Conservation (phyloP, 2,888 invertebrate species). For the Oscheius sp. region DNA sequence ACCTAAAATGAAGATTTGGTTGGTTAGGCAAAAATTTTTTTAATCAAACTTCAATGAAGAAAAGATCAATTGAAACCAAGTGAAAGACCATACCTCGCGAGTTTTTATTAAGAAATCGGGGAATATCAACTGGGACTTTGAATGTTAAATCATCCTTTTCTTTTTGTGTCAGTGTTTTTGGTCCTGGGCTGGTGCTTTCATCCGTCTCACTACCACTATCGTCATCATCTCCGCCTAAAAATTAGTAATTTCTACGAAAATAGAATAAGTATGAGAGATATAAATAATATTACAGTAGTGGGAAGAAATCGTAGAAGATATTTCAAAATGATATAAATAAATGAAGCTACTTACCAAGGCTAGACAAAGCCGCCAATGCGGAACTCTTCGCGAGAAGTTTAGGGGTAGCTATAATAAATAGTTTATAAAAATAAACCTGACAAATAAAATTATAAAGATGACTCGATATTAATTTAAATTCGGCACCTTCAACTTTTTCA, state of each 20-base stretch:
- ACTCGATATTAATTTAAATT: background rate
- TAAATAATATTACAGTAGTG: background rate
- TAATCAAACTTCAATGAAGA: background rate
- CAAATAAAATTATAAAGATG: background rate
- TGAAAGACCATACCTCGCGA: constrained; percentile 20
- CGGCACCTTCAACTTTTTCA: constrained; percentile 17
- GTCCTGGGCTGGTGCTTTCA: too few relatives aligned
- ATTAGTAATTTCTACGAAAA: background rate
- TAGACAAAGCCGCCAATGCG: constrained; percentile 52
- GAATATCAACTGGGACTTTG: constrained; percentile 51
- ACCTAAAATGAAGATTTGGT: background rate
- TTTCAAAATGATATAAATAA: background rate
- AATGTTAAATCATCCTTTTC: constrained; percentile 31
- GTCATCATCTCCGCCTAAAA: constrained; percentile 29
- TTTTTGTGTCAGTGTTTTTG: too few relatives aligned
- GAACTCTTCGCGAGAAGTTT: constrained; percentile 50
- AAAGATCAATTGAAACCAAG: background rate
- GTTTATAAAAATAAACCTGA: constrained; percentile 1
- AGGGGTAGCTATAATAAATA: constrained; percentile 33
- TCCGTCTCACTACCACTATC: constrained; percentile 6
- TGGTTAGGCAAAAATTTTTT: background rate
- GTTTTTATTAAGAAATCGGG: constrained; percentile 45
- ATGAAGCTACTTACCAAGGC: constrained; percentile 42
- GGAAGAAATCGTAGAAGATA: background rate
- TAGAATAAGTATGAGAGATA: background rate